Evolutionary conservation across 2,797 vertebrate species (phyloP).

Genomic region (Triplophysa yarkandensis): DNA sequence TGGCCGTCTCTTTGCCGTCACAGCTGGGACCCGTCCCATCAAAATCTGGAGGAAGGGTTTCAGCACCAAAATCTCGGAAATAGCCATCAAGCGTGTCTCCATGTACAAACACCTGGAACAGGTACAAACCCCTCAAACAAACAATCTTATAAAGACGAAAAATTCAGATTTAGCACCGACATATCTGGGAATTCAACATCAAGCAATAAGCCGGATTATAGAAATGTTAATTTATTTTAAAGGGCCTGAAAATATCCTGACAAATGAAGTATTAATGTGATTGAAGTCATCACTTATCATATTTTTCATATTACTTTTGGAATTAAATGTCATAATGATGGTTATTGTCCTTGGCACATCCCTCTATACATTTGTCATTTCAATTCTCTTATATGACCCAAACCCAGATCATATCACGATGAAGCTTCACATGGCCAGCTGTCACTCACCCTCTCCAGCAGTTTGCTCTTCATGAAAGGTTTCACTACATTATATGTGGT

Average conservation of each 20-base stretch:
- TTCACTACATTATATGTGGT: slow-evolving; percentile 96
- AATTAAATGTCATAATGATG: no score
- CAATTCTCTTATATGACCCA: no score
- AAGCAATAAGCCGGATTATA: no score
- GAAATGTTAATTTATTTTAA: no score
- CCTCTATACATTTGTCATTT: no score
- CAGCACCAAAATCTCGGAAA: slow-evolving; percentile 84
- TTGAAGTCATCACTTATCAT: no score
- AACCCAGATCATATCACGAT: neutral
- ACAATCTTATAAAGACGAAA: no score
- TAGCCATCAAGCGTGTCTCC: slow-evolving; percentile 89
- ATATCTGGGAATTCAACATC: no score
- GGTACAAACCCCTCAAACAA: slow-evolving; percentile 9
- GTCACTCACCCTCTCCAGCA: slow-evolving; percentile 89
- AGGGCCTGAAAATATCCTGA: no score
- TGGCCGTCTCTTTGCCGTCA: slow-evolving; percentile 79
- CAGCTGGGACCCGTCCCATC: slow-evolving; percentile 84
- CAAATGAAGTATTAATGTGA: no score
- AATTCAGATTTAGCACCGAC: no score
- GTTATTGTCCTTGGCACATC: neutral
- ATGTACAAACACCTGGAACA: slow-evolving; percentile 87
- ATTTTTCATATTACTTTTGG: no score
- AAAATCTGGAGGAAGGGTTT: slow-evolving; percentile 89
- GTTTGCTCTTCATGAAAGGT: slow-evolving; percentile 96
- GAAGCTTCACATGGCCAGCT: neutral